Evolutionary conservation across 2,888 invertebrate genomes (phyloP).

Genomic region (Epistrophe grossulariae): DNA sequence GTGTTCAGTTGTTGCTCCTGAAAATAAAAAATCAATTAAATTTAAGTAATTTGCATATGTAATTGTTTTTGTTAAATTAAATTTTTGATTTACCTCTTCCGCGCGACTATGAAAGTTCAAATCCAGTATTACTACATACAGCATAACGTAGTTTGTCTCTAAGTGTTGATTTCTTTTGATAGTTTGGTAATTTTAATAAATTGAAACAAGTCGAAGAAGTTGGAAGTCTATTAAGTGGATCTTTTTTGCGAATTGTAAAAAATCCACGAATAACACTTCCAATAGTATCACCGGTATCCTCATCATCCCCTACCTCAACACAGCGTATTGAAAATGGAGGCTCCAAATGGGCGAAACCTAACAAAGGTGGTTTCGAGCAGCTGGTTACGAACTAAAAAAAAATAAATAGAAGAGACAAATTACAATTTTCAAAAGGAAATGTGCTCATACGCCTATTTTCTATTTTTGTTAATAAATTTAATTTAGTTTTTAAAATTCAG

Average conservation of each 20-base stretch:
- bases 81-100: constrained; percentile 10
- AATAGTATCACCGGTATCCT: constrained; percentile 91
- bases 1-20: not conserved
- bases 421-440: no score
- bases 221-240: constrained; percentile 97
- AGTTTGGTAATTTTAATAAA: constrained; percentile 98
- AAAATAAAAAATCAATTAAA: not conserved
- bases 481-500: no score
- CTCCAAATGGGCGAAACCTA: constrained; percentile 98
- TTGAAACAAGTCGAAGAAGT: constrained; percentile 99
- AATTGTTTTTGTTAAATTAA: not conserved
- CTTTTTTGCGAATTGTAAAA: constrained; percentile 97
- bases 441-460: no score
- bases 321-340: constrained; percentile 99
- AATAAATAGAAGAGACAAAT: constrained; percentile 43
- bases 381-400: constrained; percentile 92
- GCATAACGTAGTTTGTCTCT: constrained; percentile 98
- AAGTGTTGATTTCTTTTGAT: constrained; percentile 97
- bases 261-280: constrained; percentile 99
- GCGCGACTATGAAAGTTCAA: constrained; percentile 94
- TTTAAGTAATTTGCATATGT: no score
- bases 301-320: constrained; percentile 99
- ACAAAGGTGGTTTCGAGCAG: constrained; percentile 97
- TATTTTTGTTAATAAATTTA: no score
- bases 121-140: constrained; percentile 98